phyloP scores from a whole-genome alignment of 2,113 vertebrate species.

The Helogale parvula region DNA sequence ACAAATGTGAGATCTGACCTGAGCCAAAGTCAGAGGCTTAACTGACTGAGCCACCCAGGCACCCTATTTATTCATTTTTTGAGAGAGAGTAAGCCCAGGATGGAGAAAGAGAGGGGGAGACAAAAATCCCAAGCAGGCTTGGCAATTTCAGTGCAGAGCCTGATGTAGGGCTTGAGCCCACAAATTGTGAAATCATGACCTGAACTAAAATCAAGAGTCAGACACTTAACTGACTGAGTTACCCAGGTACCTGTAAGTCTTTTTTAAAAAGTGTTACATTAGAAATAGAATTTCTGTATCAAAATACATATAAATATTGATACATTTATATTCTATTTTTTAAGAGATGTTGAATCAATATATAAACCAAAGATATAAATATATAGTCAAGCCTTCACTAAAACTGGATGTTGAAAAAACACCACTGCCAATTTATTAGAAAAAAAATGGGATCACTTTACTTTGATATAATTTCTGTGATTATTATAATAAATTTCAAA shows the following conservation, averaged over 20 bases:
- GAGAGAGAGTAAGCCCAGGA: too few relatives aligned
- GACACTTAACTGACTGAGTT: too few relatives aligned
- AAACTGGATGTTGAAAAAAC: not conserved
- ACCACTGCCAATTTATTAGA: not conserved
- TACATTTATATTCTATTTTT: not conserved
- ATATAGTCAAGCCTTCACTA: not conserved
- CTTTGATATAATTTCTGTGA: not conserved
- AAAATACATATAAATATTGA: not conserved
- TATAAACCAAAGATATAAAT: not conserved
- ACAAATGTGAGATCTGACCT: too few relatives aligned
- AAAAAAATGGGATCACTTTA: not conserved
- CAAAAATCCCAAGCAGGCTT: too few relatives aligned
- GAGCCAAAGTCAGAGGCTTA: too few relatives aligned
- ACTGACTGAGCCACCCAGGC: too few relatives aligned
- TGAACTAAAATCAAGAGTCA: too few relatives aligned
- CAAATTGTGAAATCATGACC: too few relatives aligned
- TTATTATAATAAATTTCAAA: not conserved
- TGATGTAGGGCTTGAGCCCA: too few relatives aligned
- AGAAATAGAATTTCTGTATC: not conserved
- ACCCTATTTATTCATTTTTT: too few relatives aligned
- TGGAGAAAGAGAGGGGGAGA: too few relatives aligned
- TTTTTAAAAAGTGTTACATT: not conserved
- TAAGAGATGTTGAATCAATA: not conserved
- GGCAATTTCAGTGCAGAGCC: too few relatives aligned
- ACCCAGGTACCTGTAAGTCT: not conserved